These are phyloP conservation scores for Drosophila trichaetosa DNA, from an alignment of 2,888 invertebrate species.

Conservation along the genomic window DNA sequence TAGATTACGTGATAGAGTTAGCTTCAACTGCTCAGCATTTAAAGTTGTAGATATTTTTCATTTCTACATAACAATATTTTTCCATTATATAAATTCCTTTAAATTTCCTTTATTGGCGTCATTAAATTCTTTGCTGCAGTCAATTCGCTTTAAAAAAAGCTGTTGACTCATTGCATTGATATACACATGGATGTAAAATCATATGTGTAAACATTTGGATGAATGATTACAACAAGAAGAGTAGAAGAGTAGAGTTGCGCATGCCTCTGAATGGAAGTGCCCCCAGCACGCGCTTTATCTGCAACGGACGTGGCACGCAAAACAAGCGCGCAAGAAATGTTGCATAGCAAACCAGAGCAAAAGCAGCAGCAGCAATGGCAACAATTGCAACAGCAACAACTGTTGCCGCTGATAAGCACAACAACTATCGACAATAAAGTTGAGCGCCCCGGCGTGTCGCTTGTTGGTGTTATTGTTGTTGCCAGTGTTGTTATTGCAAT, in stretches of 20 bases:
- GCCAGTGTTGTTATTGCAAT: constrained; percentile 11
- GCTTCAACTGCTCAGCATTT: neutral
- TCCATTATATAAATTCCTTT: neutral
- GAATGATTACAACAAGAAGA: constrained; percentile 39
- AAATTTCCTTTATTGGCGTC: neutral
- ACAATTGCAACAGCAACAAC: constrained; percentile 27
- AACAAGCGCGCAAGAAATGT: constrained; percentile 49
- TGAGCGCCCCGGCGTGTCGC: constrained; percentile 58
- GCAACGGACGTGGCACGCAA: constrained; percentile 73
- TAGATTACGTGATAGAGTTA: neutral
- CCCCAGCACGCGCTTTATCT: constrained; percentile 74
- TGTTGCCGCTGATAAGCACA: constrained; percentile 61
- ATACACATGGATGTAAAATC: neutral
- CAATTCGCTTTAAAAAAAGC: neutral
- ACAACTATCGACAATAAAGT: constrained; percentile 63
- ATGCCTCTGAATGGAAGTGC: constrained; percentile 59
- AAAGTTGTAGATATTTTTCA: neutral
- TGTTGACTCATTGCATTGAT: neutral
- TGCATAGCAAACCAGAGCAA: constrained; percentile 31
- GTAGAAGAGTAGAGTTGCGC: constrained; percentile 22
- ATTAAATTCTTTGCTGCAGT: neutral
- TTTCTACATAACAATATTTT: neutral
- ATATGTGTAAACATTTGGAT: constrained; percentile 4
- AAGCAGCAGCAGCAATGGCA: constrained; percentile 25
- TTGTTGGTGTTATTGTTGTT: constrained; percentile 8